phyloP scores from a whole-genome alignment of 2,797 vertebrate genomes.

The Sebastes cheni region DNA sequence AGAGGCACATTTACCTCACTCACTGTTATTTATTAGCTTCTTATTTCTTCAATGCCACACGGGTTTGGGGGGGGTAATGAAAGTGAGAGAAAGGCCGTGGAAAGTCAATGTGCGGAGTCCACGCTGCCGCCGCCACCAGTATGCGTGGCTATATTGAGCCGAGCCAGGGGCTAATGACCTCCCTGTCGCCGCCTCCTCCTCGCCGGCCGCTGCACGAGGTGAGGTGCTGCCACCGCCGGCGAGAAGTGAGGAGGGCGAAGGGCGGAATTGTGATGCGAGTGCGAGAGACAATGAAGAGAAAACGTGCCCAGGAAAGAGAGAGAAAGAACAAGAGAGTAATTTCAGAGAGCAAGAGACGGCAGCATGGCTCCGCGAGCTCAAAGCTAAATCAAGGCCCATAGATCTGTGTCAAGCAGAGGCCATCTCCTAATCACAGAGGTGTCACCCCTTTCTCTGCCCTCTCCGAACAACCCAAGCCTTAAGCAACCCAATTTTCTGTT shows the following conservation, averaged over 20 bases:
- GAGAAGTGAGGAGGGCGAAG: background rate
- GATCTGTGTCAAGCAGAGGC: conserved; percentile 26
- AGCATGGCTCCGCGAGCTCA: background rate
- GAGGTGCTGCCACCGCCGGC: background rate
- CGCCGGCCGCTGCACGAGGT: background rate
- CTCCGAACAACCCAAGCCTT: conserved; percentile 19
- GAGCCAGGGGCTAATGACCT: conserved; percentile 27
- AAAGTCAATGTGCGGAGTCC: conserved; percentile 34
- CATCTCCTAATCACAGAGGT: conserved; percentile 38
- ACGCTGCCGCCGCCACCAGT: background rate
- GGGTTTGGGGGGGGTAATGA: background rate
- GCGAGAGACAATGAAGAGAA: background rate
- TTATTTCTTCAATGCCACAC: conserved; percentile 31
- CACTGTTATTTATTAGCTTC: conserved; percentile 6
- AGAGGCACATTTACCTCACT: conserved; percentile 2
- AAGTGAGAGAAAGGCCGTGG: conserved; percentile 8
- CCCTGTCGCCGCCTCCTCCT: conserved; percentile 17
- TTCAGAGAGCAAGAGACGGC: background rate
- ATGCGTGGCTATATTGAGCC: conserved; percentile 57
- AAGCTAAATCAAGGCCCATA: conserved; percentile 22
- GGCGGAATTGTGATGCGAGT: background rate
- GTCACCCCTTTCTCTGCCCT: conserved; percentile 14
- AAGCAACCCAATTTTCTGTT: conserved; percentile 53
- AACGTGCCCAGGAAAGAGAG: background rate
- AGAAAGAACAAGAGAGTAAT: conserved; percentile 13